Conservation (phyloP, 2,888 invertebrate genomes). For the Eutolmus rufibarbis region DNA sequence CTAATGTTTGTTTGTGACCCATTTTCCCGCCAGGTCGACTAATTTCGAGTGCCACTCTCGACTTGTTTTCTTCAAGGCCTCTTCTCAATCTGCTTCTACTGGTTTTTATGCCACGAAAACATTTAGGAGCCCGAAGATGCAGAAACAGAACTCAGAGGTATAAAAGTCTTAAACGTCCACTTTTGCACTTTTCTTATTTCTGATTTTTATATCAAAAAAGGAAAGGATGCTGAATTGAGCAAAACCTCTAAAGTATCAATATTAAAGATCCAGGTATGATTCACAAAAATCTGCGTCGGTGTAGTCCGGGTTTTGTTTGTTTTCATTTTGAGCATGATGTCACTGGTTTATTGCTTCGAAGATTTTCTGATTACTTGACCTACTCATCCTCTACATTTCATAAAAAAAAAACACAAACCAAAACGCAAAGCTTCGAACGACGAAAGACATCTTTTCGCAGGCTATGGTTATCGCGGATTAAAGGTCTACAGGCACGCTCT, state of each 20-base stretch:
- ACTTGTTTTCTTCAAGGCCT: not conserved
- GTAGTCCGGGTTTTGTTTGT: not conserved
- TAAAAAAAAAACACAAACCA: not conserved
- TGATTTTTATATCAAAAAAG: not conserved
- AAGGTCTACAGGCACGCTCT: not conserved
- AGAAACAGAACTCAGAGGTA: not conserved
- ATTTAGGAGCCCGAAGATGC: not conserved
- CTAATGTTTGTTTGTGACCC: conserved; percentile 19
- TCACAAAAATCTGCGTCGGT: not conserved
- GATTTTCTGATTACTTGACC: not conserved
- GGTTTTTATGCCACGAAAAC: not conserved
- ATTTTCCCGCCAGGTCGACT: not conserved
- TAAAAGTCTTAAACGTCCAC: not conserved
- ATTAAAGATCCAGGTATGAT: not conserved
- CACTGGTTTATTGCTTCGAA: not conserved
- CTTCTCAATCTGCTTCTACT: not conserved
- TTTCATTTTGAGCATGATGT: not conserved
- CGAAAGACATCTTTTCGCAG: not conserved
- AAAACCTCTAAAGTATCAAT: not conserved
- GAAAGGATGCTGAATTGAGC: not conserved
- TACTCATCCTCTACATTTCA: not conserved
- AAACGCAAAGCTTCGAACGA: not conserved
- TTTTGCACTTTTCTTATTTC: not conserved
- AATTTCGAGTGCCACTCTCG: not conserved
- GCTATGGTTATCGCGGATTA: not conserved